Base-by-base conservation (phyloP, 2,888 invertebrate species). In the Mylabris sibirica region DNA sequence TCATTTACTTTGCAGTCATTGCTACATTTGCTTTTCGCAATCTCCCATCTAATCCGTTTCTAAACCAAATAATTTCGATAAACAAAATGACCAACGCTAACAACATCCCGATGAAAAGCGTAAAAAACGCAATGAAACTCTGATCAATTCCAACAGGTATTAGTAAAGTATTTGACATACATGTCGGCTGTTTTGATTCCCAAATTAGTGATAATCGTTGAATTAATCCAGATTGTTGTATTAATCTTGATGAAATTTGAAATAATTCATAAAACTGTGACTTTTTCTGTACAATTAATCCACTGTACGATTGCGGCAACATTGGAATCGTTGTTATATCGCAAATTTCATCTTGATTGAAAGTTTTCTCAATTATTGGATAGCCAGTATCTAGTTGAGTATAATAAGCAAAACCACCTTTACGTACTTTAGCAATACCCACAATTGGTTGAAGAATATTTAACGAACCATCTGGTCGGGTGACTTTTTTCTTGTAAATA, bases 351-450 rank as follows among this genome's bases (percentile, higher is more conserved):
- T 75, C 78, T 53, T 86, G 85, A 2, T 85, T 83, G 70, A 88
- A 88, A 0, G 84, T 85, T 66, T 77, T 80, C 0, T 76, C 77
- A 60, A 83, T 79, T 6, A 77, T 67, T 0, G 79, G 81, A 70
- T 88, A 87, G 0, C 87, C 87, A 1, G 79, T 85, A 26, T 84
- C 81, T 0, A 84, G 79, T 74, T 88, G 87, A 0, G 86, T 85
- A 66, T 88, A 88, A 70, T 86, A 89, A 0, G 88, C 89, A 71
- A 84, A 88, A 0, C 86, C 87, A 83, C 87, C 87, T 1, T 75
- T 70, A 72, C 84, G 85, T 0, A 88, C 78, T 74, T 78, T 83
- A 0, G 82, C 82, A 8, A 88, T 79, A 3, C 87, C 87, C 38
- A 81, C 81, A 22, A 72, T 72, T 30, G 75, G 72, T 1, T 63